Evolutionary conservation across 2,797 vertebrate species (phyloP).

Genomic region (Lithobates pipiens): DNA sequence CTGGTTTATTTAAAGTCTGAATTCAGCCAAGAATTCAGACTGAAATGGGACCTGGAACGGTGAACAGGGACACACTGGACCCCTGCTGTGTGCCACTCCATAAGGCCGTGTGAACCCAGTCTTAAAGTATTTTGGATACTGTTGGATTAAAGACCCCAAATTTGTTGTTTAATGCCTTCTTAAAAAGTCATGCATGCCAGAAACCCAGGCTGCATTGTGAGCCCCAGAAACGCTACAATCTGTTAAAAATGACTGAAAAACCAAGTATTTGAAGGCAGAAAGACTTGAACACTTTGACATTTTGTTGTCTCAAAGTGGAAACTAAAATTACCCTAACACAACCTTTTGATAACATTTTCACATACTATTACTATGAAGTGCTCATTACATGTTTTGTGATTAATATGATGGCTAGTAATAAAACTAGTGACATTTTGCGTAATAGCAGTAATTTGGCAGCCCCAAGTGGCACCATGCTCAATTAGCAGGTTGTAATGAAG

Average conservation of each 20-base stretch:
- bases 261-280: too few species aligned
- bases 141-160: too few species aligned
- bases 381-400: not conserved
- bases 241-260: too few species aligned
- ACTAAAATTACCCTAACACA: not conserved
- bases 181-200: too few species aligned
- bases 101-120: too few species aligned
- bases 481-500: not conserved
- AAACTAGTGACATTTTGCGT: not conserved
- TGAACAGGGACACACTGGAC: too few species aligned
- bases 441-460: slow-evolving; percentile 17
- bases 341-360: not conserved
- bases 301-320: not conserved
- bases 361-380: not conserved
- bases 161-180: too few species aligned
- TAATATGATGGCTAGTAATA: slow-evolving; percentile 1
- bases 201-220: not conserved
- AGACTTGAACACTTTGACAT: not conserved
- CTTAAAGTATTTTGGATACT: not conserved
- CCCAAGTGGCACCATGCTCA: slow-evolving; percentile 1
- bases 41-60: too few species aligned
- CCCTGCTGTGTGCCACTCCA: too few species aligned
- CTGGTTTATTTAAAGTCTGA: too few species aligned
- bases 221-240: too few species aligned
- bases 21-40: too few species aligned